Conservation (phyloP, 2,797 vertebrate species). For the Rhodeus uyekii region DNA sequence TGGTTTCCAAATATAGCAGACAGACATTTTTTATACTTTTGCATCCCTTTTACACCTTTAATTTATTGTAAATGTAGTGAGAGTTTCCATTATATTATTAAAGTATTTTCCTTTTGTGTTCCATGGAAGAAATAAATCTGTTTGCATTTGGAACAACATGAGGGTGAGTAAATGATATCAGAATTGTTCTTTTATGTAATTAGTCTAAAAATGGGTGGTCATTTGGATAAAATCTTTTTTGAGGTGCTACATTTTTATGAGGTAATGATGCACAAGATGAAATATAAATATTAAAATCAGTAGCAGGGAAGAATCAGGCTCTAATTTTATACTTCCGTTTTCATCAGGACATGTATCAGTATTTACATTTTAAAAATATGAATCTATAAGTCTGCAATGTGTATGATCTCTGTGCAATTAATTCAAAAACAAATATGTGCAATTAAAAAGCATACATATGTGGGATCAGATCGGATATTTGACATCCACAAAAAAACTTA, state of each 20-base stretch:
- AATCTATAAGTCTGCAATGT: slow-evolving; percentile 43
- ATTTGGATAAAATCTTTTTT: not conserved
- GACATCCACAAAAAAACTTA: not conserved
- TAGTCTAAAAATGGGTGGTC: slow-evolving; percentile 2
- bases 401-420: slow-evolving; percentile 74
- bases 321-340: slow-evolving; percentile 41
- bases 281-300: slow-evolving; percentile 68
- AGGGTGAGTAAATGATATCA: not conserved
- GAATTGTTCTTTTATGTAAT: not conserved
- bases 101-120: not conserved
- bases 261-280: not conserved
- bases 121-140: not conserved
- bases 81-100: not conserved
- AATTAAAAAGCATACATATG: not conserved
- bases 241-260: slow-evolving; percentile 7
- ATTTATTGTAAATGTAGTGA: not conserved
- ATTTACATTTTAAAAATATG: slow-evolving; percentile 46
- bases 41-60: not conserved
- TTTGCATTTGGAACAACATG: not conserved
- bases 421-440: no score
- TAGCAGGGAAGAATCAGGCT: slow-evolving; percentile 56
- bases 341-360: slow-evolving; percentile 48
- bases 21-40: not conserved
- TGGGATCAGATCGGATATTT: not conserved
- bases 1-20: not conserved